Conservation (phyloP, 1,140 invertebrate species). For the Ooceraea biroi region DNA sequence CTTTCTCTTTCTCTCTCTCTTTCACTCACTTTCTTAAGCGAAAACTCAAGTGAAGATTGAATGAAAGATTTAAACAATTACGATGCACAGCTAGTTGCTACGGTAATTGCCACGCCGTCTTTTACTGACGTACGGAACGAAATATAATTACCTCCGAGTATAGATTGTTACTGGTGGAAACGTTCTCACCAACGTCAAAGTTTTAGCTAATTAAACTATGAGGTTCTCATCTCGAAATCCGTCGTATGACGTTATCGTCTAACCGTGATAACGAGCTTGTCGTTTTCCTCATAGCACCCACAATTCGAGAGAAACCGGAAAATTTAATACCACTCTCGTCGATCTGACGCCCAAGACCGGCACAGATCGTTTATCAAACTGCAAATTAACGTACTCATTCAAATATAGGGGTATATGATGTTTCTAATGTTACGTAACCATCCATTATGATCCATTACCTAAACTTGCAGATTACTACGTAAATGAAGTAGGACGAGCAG, state of each 20-base stretch:
- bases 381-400: constrained; percentile 58
- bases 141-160: constrained; percentile 43
- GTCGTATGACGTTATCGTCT: constrained; percentile 42
- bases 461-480: background rate
- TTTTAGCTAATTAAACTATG: constrained; percentile 55
- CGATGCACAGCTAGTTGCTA: background rate
- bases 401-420: constrained; percentile 62
- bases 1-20: background rate
- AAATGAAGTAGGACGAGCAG: background rate
- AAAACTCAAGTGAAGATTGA: background rate
- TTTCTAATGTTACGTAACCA: constrained; percentile 63
- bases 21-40: background rate
- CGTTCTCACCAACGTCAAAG: constrained; percentile 25
- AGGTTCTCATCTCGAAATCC: constrained; percentile 40
- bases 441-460: constrained; percentile 67
- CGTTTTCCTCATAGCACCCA: background rate
- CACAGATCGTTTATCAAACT: constrained; percentile 63
- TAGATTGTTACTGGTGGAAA: constrained; percentile 8
- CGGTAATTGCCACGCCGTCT: background rate
- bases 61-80: constrained; percentile 17
- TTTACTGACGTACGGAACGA: background rate
- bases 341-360: background rate
- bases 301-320: constrained; percentile 24
- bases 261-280: constrained; percentile 46
- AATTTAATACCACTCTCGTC: constrained; percentile 39